Conservation (phyloP, 2,113 vertebrate genomes). For the Notothenia coriiceps region DNA sequence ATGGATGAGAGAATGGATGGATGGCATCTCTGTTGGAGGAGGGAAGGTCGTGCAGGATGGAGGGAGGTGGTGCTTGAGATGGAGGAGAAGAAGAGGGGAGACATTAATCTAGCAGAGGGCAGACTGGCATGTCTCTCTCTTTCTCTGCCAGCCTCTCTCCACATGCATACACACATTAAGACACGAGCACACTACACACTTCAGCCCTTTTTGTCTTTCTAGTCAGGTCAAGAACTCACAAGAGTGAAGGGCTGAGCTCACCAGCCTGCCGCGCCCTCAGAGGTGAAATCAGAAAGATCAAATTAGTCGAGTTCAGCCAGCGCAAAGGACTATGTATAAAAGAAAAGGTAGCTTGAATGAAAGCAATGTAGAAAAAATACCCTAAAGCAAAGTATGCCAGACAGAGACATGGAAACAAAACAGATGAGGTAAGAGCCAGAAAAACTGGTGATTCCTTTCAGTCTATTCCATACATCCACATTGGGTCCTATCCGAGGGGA, state of each 20-base stretch:
- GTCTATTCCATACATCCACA: background rate
- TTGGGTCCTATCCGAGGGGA: background rate
- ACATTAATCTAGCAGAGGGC: conserved; percentile 79
- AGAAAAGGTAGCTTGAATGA: background rate
- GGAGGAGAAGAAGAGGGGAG: conserved; percentile 63
- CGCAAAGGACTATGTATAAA: background rate
- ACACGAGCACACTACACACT: background rate
- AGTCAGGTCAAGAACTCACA: conserved; percentile 45
- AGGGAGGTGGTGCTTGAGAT: conserved; percentile 70
- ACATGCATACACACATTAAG: background rate
- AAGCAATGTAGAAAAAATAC: background rate
- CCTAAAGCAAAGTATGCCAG: background rate
- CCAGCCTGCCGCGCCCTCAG: background rate
- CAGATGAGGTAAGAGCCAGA: background rate
- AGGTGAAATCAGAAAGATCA: conserved; percentile 36
- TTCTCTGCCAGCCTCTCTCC: conserved; percentile 36
- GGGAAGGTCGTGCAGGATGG: conserved; percentile 76
- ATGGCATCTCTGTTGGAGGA: conserved; percentile 71
- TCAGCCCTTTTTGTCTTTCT: conserved; percentile 13
- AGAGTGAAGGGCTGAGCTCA: conserved; percentile 15
- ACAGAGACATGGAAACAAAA: background rate
- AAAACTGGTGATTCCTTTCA: too few species aligned
- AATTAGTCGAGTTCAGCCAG: conserved; percentile 22
- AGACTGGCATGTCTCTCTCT: conserved; percentile 47
- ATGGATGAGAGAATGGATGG: conserved; percentile 70